phyloP scores from a whole-genome alignment of 2,113 vertebrate genomes.

The Tragelaphus scriptus region DNA sequence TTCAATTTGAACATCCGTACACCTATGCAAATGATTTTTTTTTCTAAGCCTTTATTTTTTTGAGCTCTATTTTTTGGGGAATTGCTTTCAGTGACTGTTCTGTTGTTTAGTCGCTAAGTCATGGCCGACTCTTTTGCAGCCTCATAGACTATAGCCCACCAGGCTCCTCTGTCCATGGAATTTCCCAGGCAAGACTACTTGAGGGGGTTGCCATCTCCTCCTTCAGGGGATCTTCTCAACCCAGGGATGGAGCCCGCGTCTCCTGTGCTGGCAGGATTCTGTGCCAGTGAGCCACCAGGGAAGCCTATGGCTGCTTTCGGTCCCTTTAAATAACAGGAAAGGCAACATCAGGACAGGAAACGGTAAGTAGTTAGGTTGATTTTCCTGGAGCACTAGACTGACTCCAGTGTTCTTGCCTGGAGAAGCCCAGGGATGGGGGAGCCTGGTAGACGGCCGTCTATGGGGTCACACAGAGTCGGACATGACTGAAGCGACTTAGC shows the following conservation, averaged over 20 bases:
- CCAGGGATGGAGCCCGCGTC: neutral
- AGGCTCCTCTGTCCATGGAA: neutral
- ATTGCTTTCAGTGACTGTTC: neutral
- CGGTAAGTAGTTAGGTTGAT: neutral
- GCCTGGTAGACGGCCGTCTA: too few relatives aligned
- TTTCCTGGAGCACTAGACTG: neutral
- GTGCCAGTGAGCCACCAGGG: neutral
- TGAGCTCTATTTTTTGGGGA: neutral
- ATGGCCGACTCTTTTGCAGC: neutral
- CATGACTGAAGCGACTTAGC: too few relatives aligned
- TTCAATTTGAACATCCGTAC: neutral
- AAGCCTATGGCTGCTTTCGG: neutral
- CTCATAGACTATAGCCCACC: neutral
- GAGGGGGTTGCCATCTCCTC: neutral
- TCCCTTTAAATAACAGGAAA: neutral
- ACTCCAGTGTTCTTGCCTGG: too few relatives aligned
- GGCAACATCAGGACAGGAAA: neutral
- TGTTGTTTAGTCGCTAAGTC: neutral
- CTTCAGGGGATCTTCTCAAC: neutral
- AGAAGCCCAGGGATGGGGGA: too few relatives aligned
- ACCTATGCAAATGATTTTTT: neutral
- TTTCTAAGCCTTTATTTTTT: neutral
- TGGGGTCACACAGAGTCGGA: too few relatives aligned
- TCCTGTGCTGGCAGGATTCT: neutral
- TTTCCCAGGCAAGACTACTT: neutral